Evolutionary conservation across 2,888 invertebrate genomes (phyloP).

Genomic region (Sinhomidia bicolor): DNA sequence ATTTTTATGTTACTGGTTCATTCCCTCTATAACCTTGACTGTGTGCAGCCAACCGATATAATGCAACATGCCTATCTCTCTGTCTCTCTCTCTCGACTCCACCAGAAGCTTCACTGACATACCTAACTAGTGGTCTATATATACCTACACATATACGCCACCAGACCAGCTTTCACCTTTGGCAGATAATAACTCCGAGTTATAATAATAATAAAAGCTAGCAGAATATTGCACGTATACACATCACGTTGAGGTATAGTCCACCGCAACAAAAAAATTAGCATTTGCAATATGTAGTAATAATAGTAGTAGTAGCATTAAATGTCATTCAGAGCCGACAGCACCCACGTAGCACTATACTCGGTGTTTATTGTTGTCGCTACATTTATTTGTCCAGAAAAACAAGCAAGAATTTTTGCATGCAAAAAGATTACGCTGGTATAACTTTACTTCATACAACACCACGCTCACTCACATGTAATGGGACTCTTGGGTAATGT

Average conservation of each 20-base stretch:
- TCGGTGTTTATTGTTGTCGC: not conserved
- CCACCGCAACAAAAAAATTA: not conserved
- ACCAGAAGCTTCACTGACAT: not conserved
- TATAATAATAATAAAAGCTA: too few relatives aligned
- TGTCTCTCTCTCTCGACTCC: too few relatives aligned
- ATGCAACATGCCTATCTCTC: too few relatives aligned
- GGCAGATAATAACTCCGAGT: too few relatives aligned
- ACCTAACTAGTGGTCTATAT: not conserved
- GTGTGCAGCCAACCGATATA: not conserved
- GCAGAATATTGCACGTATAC: too few relatives aligned
- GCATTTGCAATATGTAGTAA: not conserved
- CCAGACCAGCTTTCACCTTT: not conserved
- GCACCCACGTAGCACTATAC: not conserved
- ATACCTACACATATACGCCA: not conserved
- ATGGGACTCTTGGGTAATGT: not conserved
- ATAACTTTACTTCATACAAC: not conserved
- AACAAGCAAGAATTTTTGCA: not conserved
- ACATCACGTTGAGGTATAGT: not conserved
- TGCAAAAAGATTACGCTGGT: not conserved
- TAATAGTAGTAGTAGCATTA: too few relatives aligned
- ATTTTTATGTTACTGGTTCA: not conserved
- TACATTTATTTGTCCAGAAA: not conserved
- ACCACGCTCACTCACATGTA: not conserved
- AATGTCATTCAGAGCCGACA: not conserved
- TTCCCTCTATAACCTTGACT: conserved; percentile 27